Conservation (phyloP, 1,140 invertebrate genomes). For the Pogonomyrmex barbatus region DNA sequence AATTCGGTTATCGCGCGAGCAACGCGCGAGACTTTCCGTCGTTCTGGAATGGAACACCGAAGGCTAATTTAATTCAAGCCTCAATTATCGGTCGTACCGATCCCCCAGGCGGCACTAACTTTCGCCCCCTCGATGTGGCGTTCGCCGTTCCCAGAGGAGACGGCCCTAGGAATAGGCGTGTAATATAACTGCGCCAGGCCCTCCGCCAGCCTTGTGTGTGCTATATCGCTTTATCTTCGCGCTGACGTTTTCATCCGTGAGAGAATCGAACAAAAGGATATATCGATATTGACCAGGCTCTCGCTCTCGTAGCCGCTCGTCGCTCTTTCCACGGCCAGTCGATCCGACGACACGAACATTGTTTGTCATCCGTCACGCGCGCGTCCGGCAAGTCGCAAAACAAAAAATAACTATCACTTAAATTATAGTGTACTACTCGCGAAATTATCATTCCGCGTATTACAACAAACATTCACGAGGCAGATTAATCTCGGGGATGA, state of each 20-base stretch:
- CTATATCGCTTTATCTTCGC: slow-evolving; percentile 70
- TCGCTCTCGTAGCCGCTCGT: background rate
- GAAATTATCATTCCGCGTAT: background rate
- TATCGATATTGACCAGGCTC: slow-evolving; percentile 14
- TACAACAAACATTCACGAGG: background rate
- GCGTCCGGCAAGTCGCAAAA: background rate
- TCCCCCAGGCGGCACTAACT: slow-evolving; percentile 70
- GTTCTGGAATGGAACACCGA: slow-evolving; percentile 70
- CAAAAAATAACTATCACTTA: background rate
- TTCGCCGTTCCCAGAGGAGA: slow-evolving; percentile 10
- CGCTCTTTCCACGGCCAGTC: background rate
- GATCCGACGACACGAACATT: background rate
- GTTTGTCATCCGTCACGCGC: background rate
- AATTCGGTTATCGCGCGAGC: slow-evolving; percentile 65
- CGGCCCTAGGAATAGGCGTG: slow-evolving; percentile 38
- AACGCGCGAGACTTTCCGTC: slow-evolving; percentile 58
- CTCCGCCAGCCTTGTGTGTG: slow-evolving; percentile 4
- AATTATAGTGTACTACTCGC: background rate
- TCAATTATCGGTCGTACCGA: slow-evolving; percentile 78
- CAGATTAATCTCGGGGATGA: background rate
- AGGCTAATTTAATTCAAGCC: slow-evolving; percentile 78
- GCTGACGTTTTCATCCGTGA: slow-evolving; percentile 74
- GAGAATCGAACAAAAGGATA: slow-evolving; percentile 56
- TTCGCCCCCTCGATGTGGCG: slow-evolving; percentile 50
- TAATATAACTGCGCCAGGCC: slow-evolving; percentile 45